Evolutionary conservation across 2,113 vertebrate genomes (phyloP), one percentile per base, ranked within the genome.

Genomic region (Sebastes schlegelii): DNA sequence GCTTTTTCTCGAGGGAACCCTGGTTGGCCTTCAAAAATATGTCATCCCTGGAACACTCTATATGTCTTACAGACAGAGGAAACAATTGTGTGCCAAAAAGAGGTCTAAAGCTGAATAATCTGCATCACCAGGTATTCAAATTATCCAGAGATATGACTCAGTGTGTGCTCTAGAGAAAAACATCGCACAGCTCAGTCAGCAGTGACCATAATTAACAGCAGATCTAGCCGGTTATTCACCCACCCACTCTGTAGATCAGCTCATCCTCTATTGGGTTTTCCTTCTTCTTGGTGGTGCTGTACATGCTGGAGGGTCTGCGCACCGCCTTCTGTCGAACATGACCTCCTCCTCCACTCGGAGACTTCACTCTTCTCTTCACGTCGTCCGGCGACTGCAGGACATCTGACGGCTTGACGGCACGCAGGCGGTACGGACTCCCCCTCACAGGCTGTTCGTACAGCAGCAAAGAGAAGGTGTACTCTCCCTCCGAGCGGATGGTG

Each of bases 321-420:
- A 99, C 97, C 0, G 98, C 98, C 86, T 99, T 99, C 94, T 99
- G 98, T 1, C 98, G 95, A 42, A 99, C 96, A 3, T 99, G 98
- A 1, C 96, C 96, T 16, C 94, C 95, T 16, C 97, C 97, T 9
- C 97, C 95, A 2, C 98, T 96, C 0, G 98, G 98, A 0, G 97
- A 99, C 94, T 99, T 99, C 58, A 99, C 97, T 0, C 98, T 93
- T 61, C 98, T 96, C 93, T 99, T 99, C 88, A 98, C 98, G 0
- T 99, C 98, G 0, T 99, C 98, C 0, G 98, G 97, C 0, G 98
- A 99, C 23, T 97, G 97, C 0, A 97, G 96, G 60, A 98, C 91
- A 0, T 99, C 98, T 0, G 94, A 97, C 0, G 96, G 96, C 34
- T 97, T 96, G 66, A 98, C 92, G 0, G 96, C 97, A 0, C 97